Base-by-base conservation (phyloP, 2,888 invertebrate genomes). In the Drosophila infuscata region DNA sequence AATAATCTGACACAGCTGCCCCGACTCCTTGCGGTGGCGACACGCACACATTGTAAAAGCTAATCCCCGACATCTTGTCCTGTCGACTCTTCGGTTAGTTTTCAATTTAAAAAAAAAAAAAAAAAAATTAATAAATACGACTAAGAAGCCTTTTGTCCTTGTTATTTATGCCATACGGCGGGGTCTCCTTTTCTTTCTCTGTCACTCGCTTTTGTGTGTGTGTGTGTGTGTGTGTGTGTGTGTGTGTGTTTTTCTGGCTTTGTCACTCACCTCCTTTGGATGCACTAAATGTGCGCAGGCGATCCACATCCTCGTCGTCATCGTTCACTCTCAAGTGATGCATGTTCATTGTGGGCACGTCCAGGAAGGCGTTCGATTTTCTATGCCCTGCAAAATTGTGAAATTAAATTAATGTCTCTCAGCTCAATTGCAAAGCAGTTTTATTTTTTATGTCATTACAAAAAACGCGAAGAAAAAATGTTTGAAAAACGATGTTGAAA, bases 251-350 rank as follows among this genome's bases (percentile, higher is more conserved):
- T 30, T 11, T 33, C 30, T 57, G 20, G 29, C 51, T 53, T 51
- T 71, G 48, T 29, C 49, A 90, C 91, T 93, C 93, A 95, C 95
- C 95, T 96, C 97, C 97, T 95, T 98, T 98, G 95, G 88, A 98
- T 97, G 94, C 96, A 94, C 97, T 97, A 94, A 99, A 99, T 83
- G 98, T 97, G 89, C 99, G 95, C 89, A 99, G 95, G 80, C 98
- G 95, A 94, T 98, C 98, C 76, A 97, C 96, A 93, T 98, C 97
- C 90, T 97, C 97, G 89, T 97, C 97, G 62, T 92, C 93, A 80
- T 93, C 93, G 76, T 91, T 92, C 68, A 93, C 91, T 81, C 92
- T 92, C 81, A 93, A 90, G 79, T 93, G 93, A 82, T 93, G 93
- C 92, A 93, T 93, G 80, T 93, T 93, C 84, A 90, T 89, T 76